Evolutionary conservation across 2,888 invertebrate species (phyloP).

Genomic region (Aphidoletes aphidimyza): DNA sequence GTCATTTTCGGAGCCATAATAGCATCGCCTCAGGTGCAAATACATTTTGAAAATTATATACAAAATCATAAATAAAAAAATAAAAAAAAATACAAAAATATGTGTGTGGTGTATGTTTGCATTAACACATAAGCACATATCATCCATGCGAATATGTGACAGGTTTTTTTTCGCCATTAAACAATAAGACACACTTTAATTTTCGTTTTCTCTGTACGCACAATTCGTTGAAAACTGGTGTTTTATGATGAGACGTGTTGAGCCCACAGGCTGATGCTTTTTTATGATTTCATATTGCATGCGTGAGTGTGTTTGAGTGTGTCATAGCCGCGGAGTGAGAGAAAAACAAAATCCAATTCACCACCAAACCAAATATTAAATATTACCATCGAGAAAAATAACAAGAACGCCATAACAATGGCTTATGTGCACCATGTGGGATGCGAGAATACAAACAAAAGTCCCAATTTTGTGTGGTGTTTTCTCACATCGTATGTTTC

Average conservation of each 20-base stretch:
- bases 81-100: background rate
- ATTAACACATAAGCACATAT: constrained; percentile 34
- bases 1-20: background rate
- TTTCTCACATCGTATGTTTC: background rate
- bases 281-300: constrained; percentile 28
- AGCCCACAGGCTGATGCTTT: background rate
- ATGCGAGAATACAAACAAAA: background rate
- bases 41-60: background rate
- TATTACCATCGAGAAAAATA: constrained; percentile 21
- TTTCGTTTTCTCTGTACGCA: constrained; percentile 11
- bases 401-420: background rate
- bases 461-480: background rate
- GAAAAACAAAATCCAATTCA: constrained; percentile 4
- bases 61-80: background rate
- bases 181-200: background rate
- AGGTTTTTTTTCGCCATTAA: constrained; percentile 29
- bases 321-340: background rate
- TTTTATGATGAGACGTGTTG: background rate
- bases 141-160: too few species aligned
- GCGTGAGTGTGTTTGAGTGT: background rate
- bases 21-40: constrained; percentile 32
- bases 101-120: background rate
- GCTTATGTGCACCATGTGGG: constrained; percentile 34
- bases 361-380: constrained; percentile 15
- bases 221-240: background rate